A percentile compares a stretch with the other conserved stretches of the same genome.
Conservation (phyloP, 2,797 vertebrate species). For the Anas georgica region DNA sequence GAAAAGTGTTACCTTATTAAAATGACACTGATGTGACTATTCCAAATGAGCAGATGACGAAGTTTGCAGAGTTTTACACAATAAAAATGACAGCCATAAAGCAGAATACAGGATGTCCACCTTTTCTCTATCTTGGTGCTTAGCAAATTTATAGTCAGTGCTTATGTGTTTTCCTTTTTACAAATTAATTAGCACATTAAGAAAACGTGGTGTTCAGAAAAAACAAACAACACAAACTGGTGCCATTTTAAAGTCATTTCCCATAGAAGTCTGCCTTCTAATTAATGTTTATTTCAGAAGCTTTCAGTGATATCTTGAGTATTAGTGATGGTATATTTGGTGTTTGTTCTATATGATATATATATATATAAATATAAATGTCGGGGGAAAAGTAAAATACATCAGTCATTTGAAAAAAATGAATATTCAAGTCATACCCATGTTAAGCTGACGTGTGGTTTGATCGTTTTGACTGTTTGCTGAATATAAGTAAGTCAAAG, state of each 20-base stretch:
- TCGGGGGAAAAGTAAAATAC: constrained; percentile 58
- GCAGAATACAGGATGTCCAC: constrained; percentile 75
- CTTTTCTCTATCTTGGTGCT: constrained; percentile 80
- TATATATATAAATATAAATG: constrained; percentile 75
- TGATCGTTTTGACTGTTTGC: constrained; percentile 78
- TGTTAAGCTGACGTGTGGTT: constrained; percentile 78
- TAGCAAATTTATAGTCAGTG: constrained; percentile 75
- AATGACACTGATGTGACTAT: constrained; percentile 73
- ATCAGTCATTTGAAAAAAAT: constrained; percentile 75
- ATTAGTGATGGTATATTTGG: constrained; percentile 82
- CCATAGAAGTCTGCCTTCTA: constrained; percentile 80
- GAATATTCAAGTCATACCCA: constrained; percentile 77
- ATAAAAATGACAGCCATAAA: constrained; percentile 72
- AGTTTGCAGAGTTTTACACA: constrained; percentile 75
- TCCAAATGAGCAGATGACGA: constrained; percentile 62
- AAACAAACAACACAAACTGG: constrained; percentile 27
- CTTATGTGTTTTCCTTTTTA: constrained; percentile 75
- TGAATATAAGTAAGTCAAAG: constrained; percentile 77
- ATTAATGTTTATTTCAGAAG: constrained; percentile 76
- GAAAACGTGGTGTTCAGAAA: constrained; percentile 72
- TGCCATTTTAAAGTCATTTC: constrained; percentile 78
- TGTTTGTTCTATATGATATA: constrained; percentile 78
- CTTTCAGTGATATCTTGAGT: constrained; percentile 81
- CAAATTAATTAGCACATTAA: constrained; percentile 70
- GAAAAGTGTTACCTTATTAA: constrained; percentile 82